These are phyloP conservation scores for Nemotelus pantherinus DNA, from an alignment of 2,888 invertebrate species.

Conservation along the genomic window DNA sequence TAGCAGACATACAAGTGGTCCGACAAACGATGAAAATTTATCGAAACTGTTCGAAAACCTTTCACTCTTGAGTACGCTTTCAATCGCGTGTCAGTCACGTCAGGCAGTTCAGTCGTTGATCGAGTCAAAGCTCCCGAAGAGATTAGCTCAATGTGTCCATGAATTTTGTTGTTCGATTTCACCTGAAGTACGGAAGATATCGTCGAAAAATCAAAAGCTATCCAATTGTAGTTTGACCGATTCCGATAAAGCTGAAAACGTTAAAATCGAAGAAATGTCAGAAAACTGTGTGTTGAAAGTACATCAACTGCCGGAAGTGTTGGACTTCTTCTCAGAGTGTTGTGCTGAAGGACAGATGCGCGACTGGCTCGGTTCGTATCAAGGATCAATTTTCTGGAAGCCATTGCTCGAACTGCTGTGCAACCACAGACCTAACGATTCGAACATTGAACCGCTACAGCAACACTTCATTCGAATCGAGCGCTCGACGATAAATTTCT, in stretches of 20 bases:
- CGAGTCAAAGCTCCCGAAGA: conserved; percentile 77
- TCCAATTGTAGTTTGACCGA: conserved; percentile 62
- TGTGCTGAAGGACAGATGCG: conserved; percentile 83
- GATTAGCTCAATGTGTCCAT: conserved; percentile 72
- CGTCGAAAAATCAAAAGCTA: conserved; percentile 50
- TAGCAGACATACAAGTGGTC: conserved; percentile 54
- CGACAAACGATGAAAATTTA: conserved; percentile 61
- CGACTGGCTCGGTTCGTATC: conserved; percentile 85
- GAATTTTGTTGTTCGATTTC: conserved; percentile 61
- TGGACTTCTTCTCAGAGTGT: conserved; percentile 84
- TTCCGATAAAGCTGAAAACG: conserved; percentile 64
- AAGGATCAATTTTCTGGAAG: conserved; percentile 87
- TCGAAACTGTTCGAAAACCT: conserved; percentile 69
- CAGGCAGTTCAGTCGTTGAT: conserved; percentile 79
- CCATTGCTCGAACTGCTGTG: conserved; percentile 81
- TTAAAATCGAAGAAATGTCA: conserved; percentile 54
- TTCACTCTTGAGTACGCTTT: conserved; percentile 78
- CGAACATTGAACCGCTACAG: conserved; percentile 60
- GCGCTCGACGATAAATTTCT: conserved; percentile 81
- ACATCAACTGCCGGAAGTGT: conserved; percentile 72
- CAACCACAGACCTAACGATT: conserved; percentile 67
- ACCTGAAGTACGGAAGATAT: conserved; percentile 54
- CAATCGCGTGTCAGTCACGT: conserved; percentile 83
- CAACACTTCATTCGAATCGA: conserved; percentile 71
- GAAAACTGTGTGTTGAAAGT: conserved; percentile 67